Base-by-base conservation (phyloP, 2,888 invertebrate species). In the Dolichopus griseipennis region DNA sequence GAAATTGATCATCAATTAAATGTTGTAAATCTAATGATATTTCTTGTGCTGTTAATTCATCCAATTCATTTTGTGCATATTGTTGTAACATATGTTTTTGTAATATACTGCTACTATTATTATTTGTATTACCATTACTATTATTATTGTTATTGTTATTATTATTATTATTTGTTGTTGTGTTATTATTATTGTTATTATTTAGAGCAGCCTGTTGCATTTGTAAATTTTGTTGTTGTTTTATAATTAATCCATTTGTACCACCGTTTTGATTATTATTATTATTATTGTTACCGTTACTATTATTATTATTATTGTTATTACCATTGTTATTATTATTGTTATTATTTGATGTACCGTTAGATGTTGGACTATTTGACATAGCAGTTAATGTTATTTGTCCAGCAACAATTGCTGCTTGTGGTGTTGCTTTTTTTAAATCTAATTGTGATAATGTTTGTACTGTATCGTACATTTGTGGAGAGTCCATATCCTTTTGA, bases 1-100 rank as follows among this genome's bases (percentile, higher is more conserved):
- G 88, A 83, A 95, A 94, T 83, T 93, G 93, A 80, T 95, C 95
- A 83, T 95, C 94, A 78, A 96, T 95, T 76, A 96, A 86, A 81
- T 93, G 91, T 78, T 95, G 94, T 73, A 96, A 84, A 78, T 96
- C 95, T 77, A 96, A 84, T 72, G 93, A 93, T 79, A 95, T 93
- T 83, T 96, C 96, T 73, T 94, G 93, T 69, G 92, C 91, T 80
- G 93, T 94, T 76, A 96, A 86, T 80, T 95, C 95, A 78, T 92
- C 91, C 71, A 95, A 83, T 78, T 95, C 93, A 70, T 90, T 90
- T 69, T 91, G 90, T 71, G 90, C 88, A 81, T 90, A 91, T 73
- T 88, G 87, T 70, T 90, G 86, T 75, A 89, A 84, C 75, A 91
- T 85, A 82, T 73, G 84, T 82, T 75, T 85, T 81, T 76, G 86